Base-by-base conservation (phyloP, 1,140 invertebrate genomes). In the Epicauta chinensis region DNA sequence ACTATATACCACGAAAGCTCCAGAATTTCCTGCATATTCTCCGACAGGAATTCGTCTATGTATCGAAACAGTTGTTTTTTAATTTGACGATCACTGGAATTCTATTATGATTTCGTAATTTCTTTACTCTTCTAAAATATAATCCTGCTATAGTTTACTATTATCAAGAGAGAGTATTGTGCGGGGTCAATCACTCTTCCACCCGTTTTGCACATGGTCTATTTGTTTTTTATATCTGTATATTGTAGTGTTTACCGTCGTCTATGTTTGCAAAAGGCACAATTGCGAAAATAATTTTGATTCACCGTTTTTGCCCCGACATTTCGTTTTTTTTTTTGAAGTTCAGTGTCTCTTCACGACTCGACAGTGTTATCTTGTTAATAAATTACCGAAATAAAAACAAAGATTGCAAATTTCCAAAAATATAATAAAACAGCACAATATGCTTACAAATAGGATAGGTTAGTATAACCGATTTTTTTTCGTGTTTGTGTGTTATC, bases 201-300 rank as follows among this genome's bases (percentile, higher is more conserved):
- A 23, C 31, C 31, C 41, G 42, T 23, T 23, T 52, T 58, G 61
- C 61, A 63, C 52, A 63, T 61, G 59, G 57, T 56, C 56, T 63
- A 63, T 63, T 59, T 60, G 55, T 60, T 63, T 63, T 63, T 63
- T 61, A 61, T 61, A 61, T 60, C 59, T 59, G 44, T 55, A 14
- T 56, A 61, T 59, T 46, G 51, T 47, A 44, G 55, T 62, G 56
- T 63, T 60, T 63, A 53, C 55, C 52, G 58, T 34, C 12, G 32
- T 56, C 58, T 63, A 58, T 62, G 53, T 62, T 62, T 62, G 60
- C 50, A 52, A 48, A 56, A 40, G 44, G 37, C 39, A 23, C 23
- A 48, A 31, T 55, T 45, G 55, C 55, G 43, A 57, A 58, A 58
- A 60, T 53, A 51, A 51, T 60, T 54, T 51, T 30, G 34, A 31